Base-by-base conservation (phyloP, 2,113 vertebrate species). In the Ammodramus savannarum region DNA sequence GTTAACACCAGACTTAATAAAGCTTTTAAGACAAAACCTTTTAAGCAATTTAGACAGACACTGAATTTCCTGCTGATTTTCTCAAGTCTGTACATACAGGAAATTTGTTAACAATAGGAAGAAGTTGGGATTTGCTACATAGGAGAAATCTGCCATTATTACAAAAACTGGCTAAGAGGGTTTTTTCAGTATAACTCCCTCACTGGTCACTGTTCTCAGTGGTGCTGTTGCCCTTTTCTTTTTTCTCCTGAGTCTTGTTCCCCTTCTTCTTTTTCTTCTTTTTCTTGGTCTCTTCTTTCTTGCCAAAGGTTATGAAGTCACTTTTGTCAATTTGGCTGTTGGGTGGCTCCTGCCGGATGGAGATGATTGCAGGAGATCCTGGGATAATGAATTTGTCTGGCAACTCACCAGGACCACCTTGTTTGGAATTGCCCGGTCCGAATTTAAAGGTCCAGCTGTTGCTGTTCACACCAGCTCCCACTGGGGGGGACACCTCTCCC, bases 231-330 rank as follows among this genome's bases (percentile, higher is more conserved):
- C 99, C 99, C 97, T 99, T 99, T 97, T 99, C 99, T 95, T 99
- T 99, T 97, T 99, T 99, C 96, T 99, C 99, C 97, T 98, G 98
- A 97, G 97, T 97, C 98, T 99, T 99, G 97, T 98, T 99, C 95
- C 99, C 99, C 99, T 99, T 99, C 99, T 99, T 99, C 98, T 99
- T 99, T 96, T 99, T 99, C 93, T 99, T 99, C 96, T 99, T 99
- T 98, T 99, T 99, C 98, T 99, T 99, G 96, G 98, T 99, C 96
- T 99, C 99, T 95, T 99, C 99, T 92, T 99, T 99, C 98, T 99
- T 99, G 95, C 99, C 99, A 96, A 99, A 99, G 95, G 99, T 99
- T 98, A 99, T 99, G 97, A 99, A 99, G 98, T 99, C 99, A 94
- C 98, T 99, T 99, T 99, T 99, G 98, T 99, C 99, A 93, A 98